Percentiles rank a stretch among this genome's conserved stretches.
Evolutionary conservation across 2,888 invertebrate genomes (phyloP).

Genomic region (Chouioia cunea): DNA sequence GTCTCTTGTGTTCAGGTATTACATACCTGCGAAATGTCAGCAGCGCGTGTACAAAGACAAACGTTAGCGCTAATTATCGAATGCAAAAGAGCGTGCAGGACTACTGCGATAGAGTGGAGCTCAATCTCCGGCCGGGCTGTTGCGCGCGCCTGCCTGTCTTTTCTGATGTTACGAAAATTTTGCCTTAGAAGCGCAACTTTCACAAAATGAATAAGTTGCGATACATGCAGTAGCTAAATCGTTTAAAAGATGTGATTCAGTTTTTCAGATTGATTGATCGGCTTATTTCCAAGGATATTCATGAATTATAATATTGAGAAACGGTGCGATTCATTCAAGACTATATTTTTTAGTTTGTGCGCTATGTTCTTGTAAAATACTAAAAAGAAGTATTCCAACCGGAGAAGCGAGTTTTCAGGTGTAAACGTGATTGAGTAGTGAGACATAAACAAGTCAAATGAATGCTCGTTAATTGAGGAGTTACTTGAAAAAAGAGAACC

Average conservation of each 20-base stretch:
- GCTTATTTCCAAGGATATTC: slow-evolving; percentile 1
- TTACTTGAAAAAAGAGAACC: too few relatives aligned
- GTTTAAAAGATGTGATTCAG: slow-evolving; percentile 33
- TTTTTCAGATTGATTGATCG: slow-evolving; percentile 19
- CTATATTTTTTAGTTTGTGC: neutral
- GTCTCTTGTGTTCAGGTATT: too few relatives aligned
- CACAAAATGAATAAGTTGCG: slow-evolving; percentile 37
- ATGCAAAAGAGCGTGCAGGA: slow-evolving; percentile 21
- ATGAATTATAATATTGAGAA: slow-evolving; percentile 8
- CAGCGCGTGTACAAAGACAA: too few relatives aligned
- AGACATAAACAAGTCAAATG: too few relatives aligned
- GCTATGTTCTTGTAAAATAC: too few relatives aligned
- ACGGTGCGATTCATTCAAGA: slow-evolving; percentile 1
- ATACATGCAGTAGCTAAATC: slow-evolving; percentile 10
- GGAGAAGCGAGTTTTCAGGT: too few relatives aligned
- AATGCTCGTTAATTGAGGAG: too few relatives aligned
- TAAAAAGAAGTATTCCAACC: too few relatives aligned
- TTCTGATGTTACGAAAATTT: slow-evolving; percentile 37
- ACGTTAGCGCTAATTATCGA: slow-evolving; percentile 12
- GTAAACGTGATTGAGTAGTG: too few relatives aligned
- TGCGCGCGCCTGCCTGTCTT: slow-evolving; percentile 1
- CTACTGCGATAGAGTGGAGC: neutral
- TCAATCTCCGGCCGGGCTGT: slow-evolving; percentile 27
- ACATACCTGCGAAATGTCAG: neutral
- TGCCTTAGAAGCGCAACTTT: slow-evolving; percentile 22